Conservation (phyloP, 2,888 invertebrate genomes). For the Rosalia funebris region DNA sequence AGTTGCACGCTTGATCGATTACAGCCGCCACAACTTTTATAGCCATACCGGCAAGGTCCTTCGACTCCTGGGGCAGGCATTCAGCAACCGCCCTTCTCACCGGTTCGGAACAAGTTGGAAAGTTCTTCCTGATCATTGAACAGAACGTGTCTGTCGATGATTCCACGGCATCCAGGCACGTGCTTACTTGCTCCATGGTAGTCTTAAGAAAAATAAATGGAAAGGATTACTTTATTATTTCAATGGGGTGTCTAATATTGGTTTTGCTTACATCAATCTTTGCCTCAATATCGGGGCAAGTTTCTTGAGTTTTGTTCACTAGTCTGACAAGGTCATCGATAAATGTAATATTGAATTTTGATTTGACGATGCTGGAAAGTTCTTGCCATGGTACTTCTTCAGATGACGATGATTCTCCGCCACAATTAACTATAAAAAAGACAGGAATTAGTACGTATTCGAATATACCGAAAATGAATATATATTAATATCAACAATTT, state of each 20-base stretch:
- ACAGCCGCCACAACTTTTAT: constrained; percentile 30
- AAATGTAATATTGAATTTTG: constrained; percentile 32
- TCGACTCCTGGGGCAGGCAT: constrained; percentile 37
- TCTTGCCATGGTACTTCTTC: constrained; percentile 3
- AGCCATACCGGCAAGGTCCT: constrained; percentile 26
- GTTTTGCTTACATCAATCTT: constrained; percentile 33
- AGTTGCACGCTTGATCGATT: constrained; percentile 36
- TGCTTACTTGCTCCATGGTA: constrained; percentile 11
- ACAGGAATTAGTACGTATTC: too few relatives aligned
- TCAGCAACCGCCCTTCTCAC: constrained; percentile 27
- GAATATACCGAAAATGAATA: too few relatives aligned
- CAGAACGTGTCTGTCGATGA: constrained; percentile 39
- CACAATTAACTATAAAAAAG: constrained; percentile 8
- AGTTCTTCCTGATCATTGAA: constrained; percentile 33
- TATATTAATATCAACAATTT: too few relatives aligned
- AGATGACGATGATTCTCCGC: constrained; percentile 14
- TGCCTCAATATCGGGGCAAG: constrained; percentile 34
- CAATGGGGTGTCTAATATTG: too few relatives aligned
- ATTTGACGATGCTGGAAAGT: background rate
- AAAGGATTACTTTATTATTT: too few relatives aligned
- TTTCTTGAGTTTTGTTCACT: constrained; percentile 25
- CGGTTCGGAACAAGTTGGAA: constrained; percentile 36
- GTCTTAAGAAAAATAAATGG: too few relatives aligned
- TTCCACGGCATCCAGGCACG: constrained; percentile 33
- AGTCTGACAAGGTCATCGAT: constrained; percentile 23